phyloP scores from a whole-genome alignment of 1,140 invertebrate genomes.

The Saxidomus purpurata region DNA sequence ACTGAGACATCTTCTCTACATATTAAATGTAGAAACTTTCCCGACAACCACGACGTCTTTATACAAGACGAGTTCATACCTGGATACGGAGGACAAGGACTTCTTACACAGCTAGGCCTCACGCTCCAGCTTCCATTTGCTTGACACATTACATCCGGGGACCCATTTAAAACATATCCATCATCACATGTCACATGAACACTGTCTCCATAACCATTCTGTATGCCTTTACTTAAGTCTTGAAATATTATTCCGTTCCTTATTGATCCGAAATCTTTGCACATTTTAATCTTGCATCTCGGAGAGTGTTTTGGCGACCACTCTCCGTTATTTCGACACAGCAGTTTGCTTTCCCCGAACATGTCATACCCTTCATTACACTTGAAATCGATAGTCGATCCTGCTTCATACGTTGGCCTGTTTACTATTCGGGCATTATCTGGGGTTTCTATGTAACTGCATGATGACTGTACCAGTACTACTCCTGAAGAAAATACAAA shows the following conservation, averaged over 20 bases:
- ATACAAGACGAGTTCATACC: too few relatives aligned
- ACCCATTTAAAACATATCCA: conserved; percentile 17
- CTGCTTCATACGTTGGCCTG: conserved; percentile 1
- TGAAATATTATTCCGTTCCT: not conserved
- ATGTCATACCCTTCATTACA: conserved; percentile 43
- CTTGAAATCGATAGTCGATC: not conserved
- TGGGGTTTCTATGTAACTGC: not conserved
- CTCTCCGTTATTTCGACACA: not conserved
- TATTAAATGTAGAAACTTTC: not conserved
- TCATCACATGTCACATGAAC: conserved; percentile 21
- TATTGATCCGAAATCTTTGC: conserved; percentile 36
- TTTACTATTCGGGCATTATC: not conserved
- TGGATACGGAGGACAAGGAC: too few relatives aligned
- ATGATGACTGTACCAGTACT: not conserved
- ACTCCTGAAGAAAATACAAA: too few relatives aligned
- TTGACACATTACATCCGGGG: not conserved
- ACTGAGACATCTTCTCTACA: not conserved
- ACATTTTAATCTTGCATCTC: conserved; percentile 7
- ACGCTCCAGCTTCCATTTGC: conserved; percentile 16
- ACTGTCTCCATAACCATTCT: conserved; percentile 16
- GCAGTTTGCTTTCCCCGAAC: not conserved
- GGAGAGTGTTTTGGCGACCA: not conserved
- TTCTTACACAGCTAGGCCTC: conserved; percentile 3
- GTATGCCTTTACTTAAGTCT: not conserved
- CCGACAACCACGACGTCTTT: too few relatives aligned